Percentiles rank a stretch among this genome's conserved stretches.
These are phyloP conservation scores for Liopterus haemorrhoidalis DNA, from an alignment of 2,888 invertebrate species.

Conservation along the genomic window DNA sequence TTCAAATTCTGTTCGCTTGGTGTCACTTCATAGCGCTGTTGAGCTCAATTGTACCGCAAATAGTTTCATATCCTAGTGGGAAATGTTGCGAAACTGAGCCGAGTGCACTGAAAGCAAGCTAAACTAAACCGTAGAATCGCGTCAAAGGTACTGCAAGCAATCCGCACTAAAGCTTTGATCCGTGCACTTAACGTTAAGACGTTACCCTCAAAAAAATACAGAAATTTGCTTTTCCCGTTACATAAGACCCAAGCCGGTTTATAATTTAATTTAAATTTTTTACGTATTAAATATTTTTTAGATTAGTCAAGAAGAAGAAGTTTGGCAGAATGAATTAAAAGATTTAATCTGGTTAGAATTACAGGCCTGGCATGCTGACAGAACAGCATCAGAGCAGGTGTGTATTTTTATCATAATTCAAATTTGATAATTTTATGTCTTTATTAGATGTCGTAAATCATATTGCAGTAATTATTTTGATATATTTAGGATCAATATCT, in stretches of 20 bases:
- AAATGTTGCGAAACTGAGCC: too few relatives aligned
- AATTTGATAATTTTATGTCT: too few relatives aligned
- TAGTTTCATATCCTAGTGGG: too few relatives aligned
- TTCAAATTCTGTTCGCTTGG: too few relatives aligned
- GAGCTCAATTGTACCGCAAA: too few relatives aligned
- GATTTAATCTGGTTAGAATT: constrained; percentile 89
- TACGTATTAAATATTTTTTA: constrained; percentile 44
- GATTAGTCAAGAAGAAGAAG: constrained; percentile 77
- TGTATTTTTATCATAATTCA: not conserved
- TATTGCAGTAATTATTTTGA: constrained; percentile 6
- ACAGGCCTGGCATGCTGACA: constrained; percentile 75
- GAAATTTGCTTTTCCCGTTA: constrained; percentile 4
- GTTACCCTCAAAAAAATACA: not conserved
- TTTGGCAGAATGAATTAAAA: constrained; percentile 83
- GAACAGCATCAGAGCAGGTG: constrained; percentile 64
- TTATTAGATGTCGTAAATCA: too few relatives aligned
- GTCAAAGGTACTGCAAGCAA: too few relatives aligned
- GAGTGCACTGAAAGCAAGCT: too few relatives aligned
- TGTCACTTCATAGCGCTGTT: too few relatives aligned
- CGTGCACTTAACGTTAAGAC: not conserved
- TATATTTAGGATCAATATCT: constrained; percentile 58
- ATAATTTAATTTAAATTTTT: constrained; percentile 23
- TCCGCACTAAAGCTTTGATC: too few relatives aligned
- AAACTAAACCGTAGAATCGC: too few relatives aligned
- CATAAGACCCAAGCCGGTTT: constrained; percentile 10